A percentile compares a stretch with the other conserved stretches of the same genome.
Conservation (phyloP, 2,797 vertebrate species). For the Rhyacichthys aspro region DNA sequence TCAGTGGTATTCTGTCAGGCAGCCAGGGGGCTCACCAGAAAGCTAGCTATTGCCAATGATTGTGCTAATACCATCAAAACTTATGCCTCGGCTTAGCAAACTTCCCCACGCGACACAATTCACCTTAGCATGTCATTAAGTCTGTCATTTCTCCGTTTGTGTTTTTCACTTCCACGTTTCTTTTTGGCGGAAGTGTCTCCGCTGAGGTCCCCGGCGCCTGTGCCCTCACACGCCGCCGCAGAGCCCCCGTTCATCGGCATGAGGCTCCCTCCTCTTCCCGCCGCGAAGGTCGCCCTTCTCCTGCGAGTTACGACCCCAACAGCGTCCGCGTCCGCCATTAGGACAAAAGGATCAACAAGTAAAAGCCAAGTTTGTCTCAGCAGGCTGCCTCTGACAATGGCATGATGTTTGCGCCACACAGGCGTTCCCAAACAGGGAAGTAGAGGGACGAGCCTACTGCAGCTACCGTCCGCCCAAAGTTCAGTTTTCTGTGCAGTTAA, state of each 20-base stretch:
- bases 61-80: too few relatives aligned
- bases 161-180: conserved; percentile 43
- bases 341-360: neutral
- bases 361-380: neutral
- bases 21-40: too few relatives aligned
- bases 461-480: conserved; percentile 30
- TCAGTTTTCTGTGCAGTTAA: conserved; percentile 35
- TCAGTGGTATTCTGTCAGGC: too few relatives aligned
- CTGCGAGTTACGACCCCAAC: conserved; percentile 8
- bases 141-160: conserved; percentile 39
- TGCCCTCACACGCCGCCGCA: conserved; percentile 9
- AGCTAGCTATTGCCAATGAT: too few relatives aligned
- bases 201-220: conserved; percentile 1
- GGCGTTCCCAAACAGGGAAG: conserved; percentile 36
- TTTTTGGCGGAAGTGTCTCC: neutral
- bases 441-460: neutral
- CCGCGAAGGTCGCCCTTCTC: conserved; percentile 52
- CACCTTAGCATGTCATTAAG: conserved; percentile 68
- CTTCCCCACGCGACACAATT: conserved; percentile 16
- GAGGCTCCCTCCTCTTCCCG: conserved; percentile 12
- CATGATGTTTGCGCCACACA: conserved; percentile 15
- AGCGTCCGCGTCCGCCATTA: conserved; percentile 50
- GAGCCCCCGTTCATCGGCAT: conserved; percentile 34
- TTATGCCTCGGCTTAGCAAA: too few relatives aligned
- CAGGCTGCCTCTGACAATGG: neutral